phyloP scores from a whole-genome alignment of 1,140 invertebrate species.

The Pachyrhynchus sulphureomaculatus region DNA sequence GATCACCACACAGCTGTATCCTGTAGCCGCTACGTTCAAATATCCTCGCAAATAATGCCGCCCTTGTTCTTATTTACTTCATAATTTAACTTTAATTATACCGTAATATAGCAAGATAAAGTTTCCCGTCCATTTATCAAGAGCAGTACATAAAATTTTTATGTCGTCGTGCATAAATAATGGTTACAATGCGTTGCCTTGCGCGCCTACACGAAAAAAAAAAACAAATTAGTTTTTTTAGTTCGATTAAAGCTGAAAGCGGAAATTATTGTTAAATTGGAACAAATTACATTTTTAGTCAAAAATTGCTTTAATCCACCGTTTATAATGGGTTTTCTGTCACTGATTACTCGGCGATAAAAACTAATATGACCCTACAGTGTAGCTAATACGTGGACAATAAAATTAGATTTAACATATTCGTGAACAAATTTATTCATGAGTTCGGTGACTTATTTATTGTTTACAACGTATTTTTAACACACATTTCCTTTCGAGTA shows the following conservation, averaged over 20 bases:
- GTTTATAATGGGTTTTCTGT: slow-evolving; percentile 28
- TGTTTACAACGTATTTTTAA: too few species aligned
- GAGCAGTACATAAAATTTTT: too few species aligned
- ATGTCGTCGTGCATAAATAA: background rate
- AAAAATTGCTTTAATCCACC: slow-evolving; percentile 31
- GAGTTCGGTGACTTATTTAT: background rate
- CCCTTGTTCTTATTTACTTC: too few species aligned
- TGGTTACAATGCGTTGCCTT: background rate
- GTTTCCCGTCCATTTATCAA: too few species aligned
- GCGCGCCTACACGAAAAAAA: background rate
- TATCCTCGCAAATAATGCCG: too few species aligned
- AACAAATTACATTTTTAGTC: slow-evolving; percentile 32
- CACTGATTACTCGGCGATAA: slow-evolving; percentile 21
- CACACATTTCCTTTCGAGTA: too few species aligned
- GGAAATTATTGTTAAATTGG: slow-evolving; percentile 33
- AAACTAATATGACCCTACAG: slow-evolving; percentile 12
- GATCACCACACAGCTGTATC: too few species aligned
- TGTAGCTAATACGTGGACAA: slow-evolving; percentile 23
- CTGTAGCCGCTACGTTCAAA: too few species aligned
- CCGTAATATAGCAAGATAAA: too few species aligned
- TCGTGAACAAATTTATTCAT: slow-evolving; percentile 12
- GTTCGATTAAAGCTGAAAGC: background rate
- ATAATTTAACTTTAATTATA: too few species aligned
- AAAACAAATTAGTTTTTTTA: slow-evolving; percentile 1
- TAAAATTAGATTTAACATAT: slow-evolving; percentile 26